These are phyloP conservation scores for Apostichopus leukothele DNA, from an alignment of 53 echinoderm and acorn worm genomes.

Conservation along the genomic window DNA sequence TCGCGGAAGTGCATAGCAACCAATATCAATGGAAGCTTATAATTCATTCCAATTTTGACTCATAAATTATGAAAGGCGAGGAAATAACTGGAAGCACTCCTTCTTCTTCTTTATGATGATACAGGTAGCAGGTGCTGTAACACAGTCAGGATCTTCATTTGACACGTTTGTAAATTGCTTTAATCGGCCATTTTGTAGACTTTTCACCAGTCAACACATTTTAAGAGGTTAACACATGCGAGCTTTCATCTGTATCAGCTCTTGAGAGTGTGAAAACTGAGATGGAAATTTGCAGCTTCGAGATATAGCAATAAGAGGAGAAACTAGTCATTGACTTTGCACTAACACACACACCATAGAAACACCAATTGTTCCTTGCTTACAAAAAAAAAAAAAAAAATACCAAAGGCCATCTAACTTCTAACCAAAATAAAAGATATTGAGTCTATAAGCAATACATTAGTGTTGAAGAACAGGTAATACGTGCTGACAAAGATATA, in stretches of 20 bases:
- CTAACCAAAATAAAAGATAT: too few relatives aligned
- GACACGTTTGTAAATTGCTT: neutral
- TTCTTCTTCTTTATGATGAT: neutral
- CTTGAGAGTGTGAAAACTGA: neutral
- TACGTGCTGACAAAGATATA: too few relatives aligned
- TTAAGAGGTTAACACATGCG: constrained; percentile 5
- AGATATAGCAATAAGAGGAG: too few relatives aligned
- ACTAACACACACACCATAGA: too few relatives aligned
- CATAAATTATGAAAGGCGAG: constrained; percentile 6
- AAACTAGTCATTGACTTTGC: too few relatives aligned
- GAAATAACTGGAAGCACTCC: neutral
- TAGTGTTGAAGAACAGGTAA: too few relatives aligned
- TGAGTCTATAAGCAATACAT: too few relatives aligned
- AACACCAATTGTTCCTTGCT: too few relatives aligned
- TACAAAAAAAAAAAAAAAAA: too few relatives aligned
- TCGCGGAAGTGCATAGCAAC: constrained; percentile 3
- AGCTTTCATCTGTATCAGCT: constrained; percentile 1
- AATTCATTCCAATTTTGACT: constrained; percentile 11
- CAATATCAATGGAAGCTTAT: constrained; percentile 10
- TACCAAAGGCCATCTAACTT: too few relatives aligned
- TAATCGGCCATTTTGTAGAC: neutral
- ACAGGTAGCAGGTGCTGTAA: neutral
- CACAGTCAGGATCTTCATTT: neutral
- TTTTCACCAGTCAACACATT: neutral
- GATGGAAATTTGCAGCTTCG: neutral